Base-by-base conservation (phyloP, 2,888 invertebrate species). In the Acrobasis suavella region DNA sequence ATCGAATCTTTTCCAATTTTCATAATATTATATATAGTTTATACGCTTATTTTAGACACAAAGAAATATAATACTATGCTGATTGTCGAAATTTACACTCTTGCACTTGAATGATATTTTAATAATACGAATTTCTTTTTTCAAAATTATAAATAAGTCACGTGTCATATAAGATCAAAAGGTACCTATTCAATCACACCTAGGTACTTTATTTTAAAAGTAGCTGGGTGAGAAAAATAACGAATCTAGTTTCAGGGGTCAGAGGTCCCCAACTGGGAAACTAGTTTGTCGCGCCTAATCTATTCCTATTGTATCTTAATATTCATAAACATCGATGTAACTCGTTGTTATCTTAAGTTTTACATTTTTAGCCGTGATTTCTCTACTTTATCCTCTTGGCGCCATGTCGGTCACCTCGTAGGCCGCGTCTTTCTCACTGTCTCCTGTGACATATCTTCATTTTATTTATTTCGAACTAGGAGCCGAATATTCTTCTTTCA, bases 271-370 rank as follows among this genome's bases (percentile, higher is more conserved):
- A 12, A 39, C 38, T 50, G 17, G 10, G 17, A 9, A 60, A 60
- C 60, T 14, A 60, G 60, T 60, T 39, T 16, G 37, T 62, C 15
- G 54, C 54, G 14, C 49, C 37, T 32, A 42, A 55, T 61, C 39
- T 46, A 60, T 42, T 52, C 42, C n/a, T 61, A 42, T 54, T 46
- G 54, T 61, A 46, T 32, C 49, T 60, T 52, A 39, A 46, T 58
- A 37, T 50, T 59, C 37, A 15, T 60, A 15, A 39, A 51, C 42
- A 42, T 46, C 15, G 51, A 22, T 60, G 32, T 49, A 37, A 55
- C 32, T 49, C 10, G 22, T 46, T 61, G 22, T 54, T 61, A 54
- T 15, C 10, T 32, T 32, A 49, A 60, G 38, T 15, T 16, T 39
- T 39, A 50, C 51, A 50, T 60, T 51, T 50, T 3, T 12, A 60